Evolutionary conservation across 2,113 vertebrate species (phyloP).

Genomic region (Chloropsis cyanopogon): DNA sequence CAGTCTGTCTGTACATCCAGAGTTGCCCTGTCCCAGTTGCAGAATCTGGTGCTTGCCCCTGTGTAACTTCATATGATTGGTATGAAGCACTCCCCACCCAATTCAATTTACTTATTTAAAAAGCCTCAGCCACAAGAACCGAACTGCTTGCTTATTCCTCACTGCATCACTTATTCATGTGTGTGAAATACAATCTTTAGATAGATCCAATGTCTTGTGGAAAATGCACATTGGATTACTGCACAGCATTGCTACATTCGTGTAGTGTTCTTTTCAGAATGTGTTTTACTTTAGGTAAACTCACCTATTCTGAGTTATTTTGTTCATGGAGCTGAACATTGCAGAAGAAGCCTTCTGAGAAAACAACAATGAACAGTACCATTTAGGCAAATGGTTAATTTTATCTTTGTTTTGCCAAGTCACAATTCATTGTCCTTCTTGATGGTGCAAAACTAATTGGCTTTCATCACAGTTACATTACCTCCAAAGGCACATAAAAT

Average conservation of each 20-base stretch:
- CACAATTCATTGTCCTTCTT: conserved; percentile 72
- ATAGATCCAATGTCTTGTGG: conserved; percentile 53
- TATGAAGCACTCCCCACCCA: neutral
- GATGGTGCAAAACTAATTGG: conserved; percentile 76
- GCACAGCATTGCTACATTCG: conserved; percentile 1
- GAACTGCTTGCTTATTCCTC: neutral
- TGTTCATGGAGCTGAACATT: conserved; percentile 68
- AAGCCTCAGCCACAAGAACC: neutral
- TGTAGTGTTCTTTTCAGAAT: conserved; percentile 37
- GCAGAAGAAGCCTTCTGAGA: conserved; percentile 46
- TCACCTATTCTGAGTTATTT: conserved; percentile 41
- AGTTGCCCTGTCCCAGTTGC: neutral
- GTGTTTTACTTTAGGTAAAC: conserved; percentile 21
- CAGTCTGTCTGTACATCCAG: neutral
- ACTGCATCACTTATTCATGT: conserved; percentile 41
- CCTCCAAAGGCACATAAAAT: conserved; percentile 74
- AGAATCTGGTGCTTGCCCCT: neutral
- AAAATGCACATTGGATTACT: conserved; percentile 66
- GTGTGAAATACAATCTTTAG: conserved; percentile 52
- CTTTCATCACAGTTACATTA: conserved; percentile 69
- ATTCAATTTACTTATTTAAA: neutral
- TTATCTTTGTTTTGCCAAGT: conserved; percentile 74
- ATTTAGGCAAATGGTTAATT: conserved; percentile 69
- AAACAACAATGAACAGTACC: conserved; percentile 49
- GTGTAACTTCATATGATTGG: neutral